phyloP scores from a whole-genome alignment of 2,797 vertebrate genomes.

The Benthosema pterotum region DNA sequence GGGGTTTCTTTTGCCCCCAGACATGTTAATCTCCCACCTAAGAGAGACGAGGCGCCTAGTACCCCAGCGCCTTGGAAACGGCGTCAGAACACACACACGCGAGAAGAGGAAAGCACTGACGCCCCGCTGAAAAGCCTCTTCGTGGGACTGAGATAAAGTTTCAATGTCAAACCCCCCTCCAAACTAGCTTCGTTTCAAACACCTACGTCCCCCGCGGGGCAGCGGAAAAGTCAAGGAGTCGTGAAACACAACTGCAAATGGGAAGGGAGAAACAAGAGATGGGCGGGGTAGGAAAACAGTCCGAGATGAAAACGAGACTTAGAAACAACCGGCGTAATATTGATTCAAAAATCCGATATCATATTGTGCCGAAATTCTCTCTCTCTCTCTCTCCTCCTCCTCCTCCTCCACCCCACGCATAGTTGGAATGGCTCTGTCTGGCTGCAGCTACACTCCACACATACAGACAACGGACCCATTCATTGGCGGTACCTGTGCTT shows the following conservation, averaged over 20 bases:
- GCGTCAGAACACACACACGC: constrained; percentile 69
- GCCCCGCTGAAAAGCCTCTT: constrained; percentile 68
- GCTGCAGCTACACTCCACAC: constrained; percentile 76
- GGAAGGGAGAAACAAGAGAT: constrained; percentile 46
- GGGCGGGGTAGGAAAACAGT: constrained; percentile 67
- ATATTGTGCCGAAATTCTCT: constrained; percentile 67
- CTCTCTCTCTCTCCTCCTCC: no score
- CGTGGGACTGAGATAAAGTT: constrained; percentile 65
- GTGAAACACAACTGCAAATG: constrained; percentile 39
- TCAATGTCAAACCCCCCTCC: constrained; percentile 72
- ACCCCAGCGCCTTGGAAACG: constrained; percentile 71
- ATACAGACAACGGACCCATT: constrained; percentile 88
- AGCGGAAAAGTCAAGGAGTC: constrained; percentile 46
- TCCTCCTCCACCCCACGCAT: constrained; percentile 77
- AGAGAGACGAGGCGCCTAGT: constrained; percentile 69
- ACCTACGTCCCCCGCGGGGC: constrained; percentile 64
- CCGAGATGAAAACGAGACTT: constrained; percentile 67
- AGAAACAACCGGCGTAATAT: constrained; percentile 66
- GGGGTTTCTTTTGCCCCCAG: constrained; percentile 48
- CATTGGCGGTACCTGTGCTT: constrained; percentile 81
- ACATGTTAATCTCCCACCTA: constrained; percentile 78
- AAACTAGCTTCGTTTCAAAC: constrained; percentile 60
- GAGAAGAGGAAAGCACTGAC: constrained; percentile 65
- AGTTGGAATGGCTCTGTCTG: constrained; percentile 80
- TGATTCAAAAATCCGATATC: constrained; percentile 73